Percentiles rank a stretch among this genome's conserved stretches.
phyloP scores from a whole-genome alignment of 2,113 vertebrate genomes.

The Mixornis gularis region DNA sequence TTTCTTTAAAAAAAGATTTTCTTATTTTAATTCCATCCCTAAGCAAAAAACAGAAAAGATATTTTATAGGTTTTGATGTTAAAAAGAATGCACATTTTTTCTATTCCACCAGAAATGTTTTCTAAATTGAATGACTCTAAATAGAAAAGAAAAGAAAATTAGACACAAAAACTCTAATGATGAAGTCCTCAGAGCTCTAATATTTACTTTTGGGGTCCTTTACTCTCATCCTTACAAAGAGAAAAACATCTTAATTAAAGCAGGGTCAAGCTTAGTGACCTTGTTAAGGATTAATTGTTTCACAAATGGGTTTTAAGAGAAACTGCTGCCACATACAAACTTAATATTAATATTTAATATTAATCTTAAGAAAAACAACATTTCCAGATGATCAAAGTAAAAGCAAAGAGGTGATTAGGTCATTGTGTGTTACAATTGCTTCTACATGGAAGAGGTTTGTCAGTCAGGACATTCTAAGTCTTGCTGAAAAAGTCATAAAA shows the following conservation, averaged over 20 bases:
- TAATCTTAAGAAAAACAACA: neutral
- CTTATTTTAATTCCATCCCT: slow-evolving; percentile 9
- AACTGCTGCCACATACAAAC: neutral
- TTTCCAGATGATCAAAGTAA: neutral
- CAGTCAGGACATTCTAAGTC: neutral
- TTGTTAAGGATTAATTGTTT: neutral
- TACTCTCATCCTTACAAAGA: neutral
- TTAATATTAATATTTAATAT: neutral
- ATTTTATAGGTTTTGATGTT: neutral
- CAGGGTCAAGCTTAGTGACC: neutral
- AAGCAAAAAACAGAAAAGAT: neutral
- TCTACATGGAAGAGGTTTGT: neutral
- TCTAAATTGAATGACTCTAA: neutral
- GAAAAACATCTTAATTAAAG: neutral
- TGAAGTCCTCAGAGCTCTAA: neutral
- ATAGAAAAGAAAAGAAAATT: neutral
- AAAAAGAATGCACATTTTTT: neutral
- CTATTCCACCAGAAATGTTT: neutral
- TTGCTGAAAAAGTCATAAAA: neutral
- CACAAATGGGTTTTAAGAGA: neutral
- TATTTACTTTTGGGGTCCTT: neutral
- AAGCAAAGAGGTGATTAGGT: neutral
- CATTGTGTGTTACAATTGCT: neutral
- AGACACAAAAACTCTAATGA: neutral
- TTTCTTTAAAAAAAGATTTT: neutral